phyloP scores from a whole-genome alignment of 2,888 invertebrate species.

The Trimorus sp. region DNA sequence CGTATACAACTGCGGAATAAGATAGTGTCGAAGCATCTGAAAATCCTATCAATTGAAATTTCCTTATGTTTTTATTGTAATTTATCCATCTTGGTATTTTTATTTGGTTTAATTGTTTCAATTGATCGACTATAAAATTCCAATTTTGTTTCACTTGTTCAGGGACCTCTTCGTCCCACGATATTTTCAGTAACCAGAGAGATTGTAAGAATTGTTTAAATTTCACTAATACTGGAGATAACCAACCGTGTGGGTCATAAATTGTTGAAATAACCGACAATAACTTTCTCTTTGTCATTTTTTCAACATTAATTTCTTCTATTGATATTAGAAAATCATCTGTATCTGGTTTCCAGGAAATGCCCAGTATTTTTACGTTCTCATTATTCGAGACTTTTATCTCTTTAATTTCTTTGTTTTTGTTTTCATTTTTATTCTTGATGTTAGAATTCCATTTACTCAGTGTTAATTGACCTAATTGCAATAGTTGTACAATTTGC shows the following conservation, averaged over 20 bases:
- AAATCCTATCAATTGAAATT: constrained; percentile 8
- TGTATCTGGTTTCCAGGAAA: no score
- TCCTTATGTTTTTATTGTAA: not conserved
- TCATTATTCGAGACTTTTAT: no score
- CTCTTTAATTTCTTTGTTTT: no score
- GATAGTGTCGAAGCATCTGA: not conserved
- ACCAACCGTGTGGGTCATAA: constrained; percentile 3
- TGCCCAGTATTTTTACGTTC: no score
- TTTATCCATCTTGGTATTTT: not conserved
- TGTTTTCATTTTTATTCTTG: no score
- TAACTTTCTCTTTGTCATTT: not conserved
- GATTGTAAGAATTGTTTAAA: constrained; percentile 6
- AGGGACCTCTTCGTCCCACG: not conserved
- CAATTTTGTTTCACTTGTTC: not conserved
- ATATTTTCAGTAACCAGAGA: not conserved
- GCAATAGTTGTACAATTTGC: no score
- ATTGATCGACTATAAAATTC: not conserved
- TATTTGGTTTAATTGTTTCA: not conserved
- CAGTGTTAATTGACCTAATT: no score
- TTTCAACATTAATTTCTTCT: not conserved
- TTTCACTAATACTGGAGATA: not conserved
- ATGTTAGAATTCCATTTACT: no score
- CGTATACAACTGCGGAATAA: constrained; percentile 4
- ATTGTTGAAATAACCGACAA: not conserved
- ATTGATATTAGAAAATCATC: no score